phyloP scores from a whole-genome alignment of 2,797 vertebrate species.

The Eurystomus glaucurus region DNA sequence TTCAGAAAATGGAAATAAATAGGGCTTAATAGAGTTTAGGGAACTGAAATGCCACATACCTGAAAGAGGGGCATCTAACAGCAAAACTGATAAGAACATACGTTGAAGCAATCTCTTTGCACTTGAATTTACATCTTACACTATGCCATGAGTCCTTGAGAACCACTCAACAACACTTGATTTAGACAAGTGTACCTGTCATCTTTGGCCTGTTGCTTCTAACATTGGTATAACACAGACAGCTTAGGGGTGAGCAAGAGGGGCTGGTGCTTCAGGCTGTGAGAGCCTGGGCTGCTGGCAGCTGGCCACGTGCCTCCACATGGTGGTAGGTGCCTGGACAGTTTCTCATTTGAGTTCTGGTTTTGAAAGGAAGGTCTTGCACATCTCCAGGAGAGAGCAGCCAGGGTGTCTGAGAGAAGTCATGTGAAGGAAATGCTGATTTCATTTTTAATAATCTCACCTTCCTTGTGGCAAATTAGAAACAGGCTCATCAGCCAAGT shows the following conservation, averaged over 20 bases:
- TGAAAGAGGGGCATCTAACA: background rate
- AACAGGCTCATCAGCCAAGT: background rate
- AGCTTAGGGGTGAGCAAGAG: background rate
- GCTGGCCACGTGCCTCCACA: background rate
- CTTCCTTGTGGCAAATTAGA: background rate
- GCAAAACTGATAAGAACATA: background rate
- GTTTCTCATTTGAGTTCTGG: background rate
- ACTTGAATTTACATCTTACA: background rate
- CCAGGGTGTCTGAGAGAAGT: background rate
- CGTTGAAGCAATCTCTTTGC: background rate
- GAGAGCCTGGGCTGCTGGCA: background rate
- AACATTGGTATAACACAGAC: background rate
- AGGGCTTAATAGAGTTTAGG: background rate
- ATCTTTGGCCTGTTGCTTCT: slow-evolving; percentile 21
- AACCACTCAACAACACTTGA: background rate
- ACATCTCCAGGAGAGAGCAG: background rate
- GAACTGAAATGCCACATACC: background rate
- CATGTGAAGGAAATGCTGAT: background rate
- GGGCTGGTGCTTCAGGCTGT: background rate
- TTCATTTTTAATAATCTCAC: background rate
- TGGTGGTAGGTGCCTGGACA: accelerated
- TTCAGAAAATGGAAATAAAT: slow-evolving; percentile 51
- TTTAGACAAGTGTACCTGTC: slow-evolving; percentile 22
- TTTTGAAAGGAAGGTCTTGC: background rate
- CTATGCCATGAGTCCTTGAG: background rate